Conservation (phyloP, 64 coral and sea anemone species). For the Stichodactyla helianthus region DNA sequence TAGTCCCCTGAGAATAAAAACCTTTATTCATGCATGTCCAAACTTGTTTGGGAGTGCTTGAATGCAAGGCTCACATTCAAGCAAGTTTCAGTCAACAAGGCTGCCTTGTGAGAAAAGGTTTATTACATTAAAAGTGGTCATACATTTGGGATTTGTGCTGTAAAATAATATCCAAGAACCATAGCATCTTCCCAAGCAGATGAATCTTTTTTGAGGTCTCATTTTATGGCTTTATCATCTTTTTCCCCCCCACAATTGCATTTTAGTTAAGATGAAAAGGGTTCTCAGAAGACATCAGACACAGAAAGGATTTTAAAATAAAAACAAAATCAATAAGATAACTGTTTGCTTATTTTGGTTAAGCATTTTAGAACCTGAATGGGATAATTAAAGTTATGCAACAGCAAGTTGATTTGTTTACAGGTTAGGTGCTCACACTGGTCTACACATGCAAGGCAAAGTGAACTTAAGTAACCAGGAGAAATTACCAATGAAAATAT, state of each 20-base stretch:
- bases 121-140: too few species aligned
- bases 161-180: too few species aligned
- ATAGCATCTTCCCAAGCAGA: too few species aligned
- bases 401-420: not conserved
- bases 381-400: not conserved
- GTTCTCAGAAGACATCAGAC: not conserved
- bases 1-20: too few species aligned
- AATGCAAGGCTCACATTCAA: too few species aligned
- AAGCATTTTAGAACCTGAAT: not conserved
- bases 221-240: not conserved
- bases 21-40: too few species aligned
- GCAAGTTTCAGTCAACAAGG: too few species aligned
- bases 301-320: not conserved
- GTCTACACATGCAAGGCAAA: not conserved
- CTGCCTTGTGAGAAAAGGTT: too few species aligned
- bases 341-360: not conserved
- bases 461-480: not conserved
- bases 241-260: not conserved
- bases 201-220: too few species aligned
- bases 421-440: not conserved
- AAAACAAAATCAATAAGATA: not conserved
- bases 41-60: too few species aligned
- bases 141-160: too few species aligned
- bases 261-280: not conserved
- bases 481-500: too few species aligned